These are phyloP conservation scores for Pasiphila rectangulata DNA, from an alignment of 2,888 invertebrate genomes.

Conservation along the genomic window DNA sequence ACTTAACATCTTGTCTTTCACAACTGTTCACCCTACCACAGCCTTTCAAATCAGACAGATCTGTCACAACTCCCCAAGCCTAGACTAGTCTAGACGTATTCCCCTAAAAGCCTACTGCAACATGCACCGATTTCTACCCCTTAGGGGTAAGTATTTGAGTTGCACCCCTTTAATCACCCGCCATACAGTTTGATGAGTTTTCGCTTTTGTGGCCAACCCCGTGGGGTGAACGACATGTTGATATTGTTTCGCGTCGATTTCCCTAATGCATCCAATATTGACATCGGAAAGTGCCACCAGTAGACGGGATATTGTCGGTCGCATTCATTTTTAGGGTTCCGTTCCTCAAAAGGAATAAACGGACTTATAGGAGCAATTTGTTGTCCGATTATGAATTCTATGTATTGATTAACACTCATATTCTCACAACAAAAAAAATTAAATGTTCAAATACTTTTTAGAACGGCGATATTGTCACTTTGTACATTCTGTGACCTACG, in stretches of 20 bases:
- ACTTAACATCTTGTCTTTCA: too few species aligned
- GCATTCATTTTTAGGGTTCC: too few species aligned
- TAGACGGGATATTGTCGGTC: too few species aligned
- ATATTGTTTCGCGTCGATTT: constrained; percentile 19
- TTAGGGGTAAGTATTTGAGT: constrained; percentile 21
- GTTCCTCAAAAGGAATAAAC: too few species aligned
- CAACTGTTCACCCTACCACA: neutral
- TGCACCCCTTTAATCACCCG: constrained; percentile 37
- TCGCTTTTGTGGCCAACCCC: constrained; percentile 30
- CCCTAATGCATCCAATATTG: constrained; percentile 15
- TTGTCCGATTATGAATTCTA: too few species aligned
- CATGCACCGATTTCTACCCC: constrained; percentile 21
- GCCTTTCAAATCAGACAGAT: constrained; percentile 16
- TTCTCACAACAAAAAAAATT: too few species aligned
- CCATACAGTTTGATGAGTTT: constrained; percentile 44
- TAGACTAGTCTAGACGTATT: constrained; percentile 24
- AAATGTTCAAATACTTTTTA: too few species aligned
- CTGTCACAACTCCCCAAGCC: constrained; percentile 13
- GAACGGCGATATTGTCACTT: too few species aligned
- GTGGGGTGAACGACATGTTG: constrained; percentile 27
- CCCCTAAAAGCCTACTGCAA: constrained; percentile 28
- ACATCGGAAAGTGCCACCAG: neutral
- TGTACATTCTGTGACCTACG: too few species aligned
- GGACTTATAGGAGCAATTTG: too few species aligned
- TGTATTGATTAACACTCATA: too few species aligned